Conservation (phyloP, 64 coral and sea anemone species). For the Cladopsammia gracilis region DNA sequence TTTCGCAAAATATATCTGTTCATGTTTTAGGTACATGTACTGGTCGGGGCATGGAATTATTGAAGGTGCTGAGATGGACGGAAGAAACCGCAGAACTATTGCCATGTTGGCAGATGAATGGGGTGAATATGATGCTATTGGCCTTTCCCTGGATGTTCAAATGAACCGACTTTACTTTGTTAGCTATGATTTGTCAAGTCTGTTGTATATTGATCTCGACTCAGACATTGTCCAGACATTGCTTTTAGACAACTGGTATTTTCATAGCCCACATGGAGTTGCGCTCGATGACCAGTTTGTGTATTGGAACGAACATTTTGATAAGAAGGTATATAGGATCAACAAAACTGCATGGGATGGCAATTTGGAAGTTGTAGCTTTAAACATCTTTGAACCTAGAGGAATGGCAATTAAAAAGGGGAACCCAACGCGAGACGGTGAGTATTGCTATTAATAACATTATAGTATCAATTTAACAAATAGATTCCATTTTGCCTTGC, state of each 20-base stretch:
- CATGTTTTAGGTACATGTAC: conserved; percentile 10
- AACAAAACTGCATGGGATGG: neutral
- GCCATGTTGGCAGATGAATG: neutral
- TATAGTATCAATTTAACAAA: too few species aligned
- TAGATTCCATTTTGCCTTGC: too few species aligned
- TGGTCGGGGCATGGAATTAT: neutral
- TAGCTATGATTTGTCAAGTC: neutral
- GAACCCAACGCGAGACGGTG: neutral
- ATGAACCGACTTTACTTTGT: conserved; percentile 56
- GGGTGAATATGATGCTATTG: neutral
- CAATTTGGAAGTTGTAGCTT: neutral
- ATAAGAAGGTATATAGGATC: neutral
- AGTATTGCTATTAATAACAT: neutral
- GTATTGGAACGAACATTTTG: neutral
- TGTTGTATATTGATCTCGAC: conserved; percentile 18
- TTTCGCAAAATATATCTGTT: neutral
- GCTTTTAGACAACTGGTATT: neutral
- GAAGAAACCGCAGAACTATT: conserved; percentile 1
- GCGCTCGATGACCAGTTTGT: conserved; percentile 28
- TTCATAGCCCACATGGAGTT: neutral
- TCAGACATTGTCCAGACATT: neutral
- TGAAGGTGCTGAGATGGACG: conserved; percentile 53
- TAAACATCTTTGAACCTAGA: neutral
- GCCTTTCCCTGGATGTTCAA: conserved; percentile 17
- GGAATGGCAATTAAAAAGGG: conserved; percentile 30